A percentile compares a stretch with the other conserved stretches of the same genome.
phyloP scores from a whole-genome alignment of 2,113 vertebrate genomes.

The Hipposideros armiger region DNA sequence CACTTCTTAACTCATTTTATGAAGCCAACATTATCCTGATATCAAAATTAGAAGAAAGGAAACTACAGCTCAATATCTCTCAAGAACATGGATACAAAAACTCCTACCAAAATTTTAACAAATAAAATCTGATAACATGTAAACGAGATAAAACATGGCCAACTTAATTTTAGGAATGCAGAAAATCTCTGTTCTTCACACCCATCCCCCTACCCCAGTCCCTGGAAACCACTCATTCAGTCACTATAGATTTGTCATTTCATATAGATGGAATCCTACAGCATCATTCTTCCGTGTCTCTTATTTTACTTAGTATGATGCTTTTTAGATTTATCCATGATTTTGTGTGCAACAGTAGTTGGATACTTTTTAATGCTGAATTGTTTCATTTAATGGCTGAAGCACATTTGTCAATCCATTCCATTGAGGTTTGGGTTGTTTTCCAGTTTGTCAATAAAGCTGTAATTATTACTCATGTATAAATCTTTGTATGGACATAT shows the following conservation, averaged over 20 bases:
- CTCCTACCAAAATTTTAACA: background rate
- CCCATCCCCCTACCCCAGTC: accelerated
- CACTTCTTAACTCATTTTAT: background rate
- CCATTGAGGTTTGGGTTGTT: background rate
- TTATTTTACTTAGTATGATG: background rate
- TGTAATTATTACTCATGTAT: background rate
- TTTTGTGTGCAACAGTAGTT: background rate
- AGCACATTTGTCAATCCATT: background rate
- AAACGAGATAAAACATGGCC: background rate
- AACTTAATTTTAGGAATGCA: background rate
- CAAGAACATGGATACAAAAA: background rate
- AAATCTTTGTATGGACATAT: background rate
- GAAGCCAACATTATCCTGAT: background rate
- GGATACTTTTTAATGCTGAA: background rate
- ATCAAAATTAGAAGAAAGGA: background rate
- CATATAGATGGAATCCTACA: background rate
- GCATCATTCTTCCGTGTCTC: background rate
- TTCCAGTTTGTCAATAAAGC: background rate
- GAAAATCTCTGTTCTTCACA: background rate
- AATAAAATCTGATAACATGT: background rate
- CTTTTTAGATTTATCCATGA: background rate
- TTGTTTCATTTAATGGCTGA: background rate
- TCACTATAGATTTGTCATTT: background rate
- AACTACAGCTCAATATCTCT: background rate
- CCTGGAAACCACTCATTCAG: background rate